Percentiles rank a stretch among this genome's conserved stretches.
Evolutionary conservation across 2,888 invertebrate species (phyloP).

Genomic region (Dynastes grantii): DNA sequence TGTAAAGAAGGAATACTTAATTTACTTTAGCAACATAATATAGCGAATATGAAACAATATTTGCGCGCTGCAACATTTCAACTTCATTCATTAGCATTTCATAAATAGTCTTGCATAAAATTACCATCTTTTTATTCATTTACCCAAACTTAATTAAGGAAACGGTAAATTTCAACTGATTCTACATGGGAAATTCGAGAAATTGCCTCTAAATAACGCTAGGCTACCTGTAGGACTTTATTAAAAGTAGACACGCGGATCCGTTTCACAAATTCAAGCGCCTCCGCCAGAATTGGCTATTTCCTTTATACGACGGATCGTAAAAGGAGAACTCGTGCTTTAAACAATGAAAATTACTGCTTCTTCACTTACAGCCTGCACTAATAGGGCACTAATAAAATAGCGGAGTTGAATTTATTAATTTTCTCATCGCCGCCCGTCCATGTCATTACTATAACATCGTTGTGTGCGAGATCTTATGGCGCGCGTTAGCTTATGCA

Average conservation of each 20-base stretch:
- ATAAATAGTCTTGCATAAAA: slow-evolving; percentile 27
- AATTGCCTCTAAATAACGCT: slow-evolving; percentile 27
- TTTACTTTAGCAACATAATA: neutral
- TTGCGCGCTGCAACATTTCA: neutral
- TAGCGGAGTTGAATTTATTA: slow-evolving; percentile 25
- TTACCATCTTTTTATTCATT: slow-evolving; percentile 9
- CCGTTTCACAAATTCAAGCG: slow-evolving; percentile 19
- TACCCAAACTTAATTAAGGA: slow-evolving; percentile 28
- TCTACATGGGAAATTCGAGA: slow-evolving; percentile 19
- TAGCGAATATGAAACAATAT: slow-evolving; percentile 1
- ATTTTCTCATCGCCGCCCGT: slow-evolving; percentile 9
- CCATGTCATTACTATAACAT: slow-evolving; percentile 4
- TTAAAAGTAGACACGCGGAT: slow-evolving; percentile 22
- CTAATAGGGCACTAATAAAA: slow-evolving; percentile 21
- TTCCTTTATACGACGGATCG: slow-evolving; percentile 20
- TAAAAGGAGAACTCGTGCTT: slow-evolving; percentile 7
- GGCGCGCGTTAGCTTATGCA: slow-evolving; percentile 23
- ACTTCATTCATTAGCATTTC: slow-evolving; percentile 21
- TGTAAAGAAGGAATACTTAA: no score
- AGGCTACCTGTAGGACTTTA: slow-evolving; percentile 35
- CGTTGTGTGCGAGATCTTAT: slow-evolving; percentile 20
- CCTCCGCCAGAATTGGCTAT: slow-evolving; percentile 8
- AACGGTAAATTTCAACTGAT: slow-evolving; percentile 22
- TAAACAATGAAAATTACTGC: slow-evolving; percentile 34
- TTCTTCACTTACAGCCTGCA: slow-evolving; percentile 9